phyloP scores from a whole-genome alignment of 2,113 vertebrate species.

The Hyla sarda region DNA sequence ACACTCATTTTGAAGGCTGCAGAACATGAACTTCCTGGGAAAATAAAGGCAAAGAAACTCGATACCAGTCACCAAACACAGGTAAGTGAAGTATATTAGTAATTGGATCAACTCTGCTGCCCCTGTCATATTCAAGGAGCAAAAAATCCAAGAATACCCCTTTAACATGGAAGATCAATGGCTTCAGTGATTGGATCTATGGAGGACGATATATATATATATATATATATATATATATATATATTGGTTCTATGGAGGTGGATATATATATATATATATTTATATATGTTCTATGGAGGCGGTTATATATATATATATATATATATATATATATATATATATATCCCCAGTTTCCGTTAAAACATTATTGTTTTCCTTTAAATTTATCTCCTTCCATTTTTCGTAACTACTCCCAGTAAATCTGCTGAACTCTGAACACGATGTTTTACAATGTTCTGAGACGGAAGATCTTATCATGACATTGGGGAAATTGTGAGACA shows the following conservation, averaged over 20 bases:
- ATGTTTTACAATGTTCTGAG: constrained; percentile 35
- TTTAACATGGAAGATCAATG: neutral
- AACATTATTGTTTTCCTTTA: constrained; percentile 5
- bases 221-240: too few relatives aligned
- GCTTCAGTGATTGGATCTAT: neutral
- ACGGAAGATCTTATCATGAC: constrained; percentile 14
- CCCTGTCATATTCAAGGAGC: too few relatives aligned
- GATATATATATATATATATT: too few relatives aligned
- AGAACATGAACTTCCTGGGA: too few relatives aligned
- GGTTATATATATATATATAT: neutral
- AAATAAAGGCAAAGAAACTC: too few relatives aligned
- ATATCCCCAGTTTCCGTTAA: neutral
- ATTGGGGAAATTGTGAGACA: constrained; percentile 20
- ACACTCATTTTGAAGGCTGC: too few relatives aligned
- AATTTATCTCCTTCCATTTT: constrained; percentile 10
- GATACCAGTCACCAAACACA: too few relatives aligned
- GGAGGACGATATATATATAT: too few relatives aligned
- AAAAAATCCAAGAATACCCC: neutral
- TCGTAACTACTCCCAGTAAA: neutral
- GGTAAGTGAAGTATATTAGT: too few relatives aligned
- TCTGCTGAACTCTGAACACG: constrained; percentile 9
- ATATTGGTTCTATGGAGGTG: neutral
- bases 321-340: neutral
- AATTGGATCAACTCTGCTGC: too few relatives aligned
- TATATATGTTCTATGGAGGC: neutral